Base-by-base conservation (phyloP, 2,113 vertebrate species). In the Chunga burmeisteri region DNA sequence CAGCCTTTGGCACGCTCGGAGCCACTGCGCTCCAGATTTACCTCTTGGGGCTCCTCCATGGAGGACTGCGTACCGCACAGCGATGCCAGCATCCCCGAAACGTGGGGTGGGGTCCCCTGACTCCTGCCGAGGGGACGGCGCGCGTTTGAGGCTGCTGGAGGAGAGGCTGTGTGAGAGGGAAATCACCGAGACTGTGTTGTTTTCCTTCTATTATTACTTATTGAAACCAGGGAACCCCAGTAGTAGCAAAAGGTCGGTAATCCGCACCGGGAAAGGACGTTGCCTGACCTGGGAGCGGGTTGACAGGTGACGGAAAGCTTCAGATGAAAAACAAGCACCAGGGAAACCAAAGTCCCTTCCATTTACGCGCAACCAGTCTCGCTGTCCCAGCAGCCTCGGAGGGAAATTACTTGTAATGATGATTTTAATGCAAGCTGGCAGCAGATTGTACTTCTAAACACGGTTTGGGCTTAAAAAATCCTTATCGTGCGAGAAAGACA, bases 341-440 rank as follows among this genome's bases (percentile, higher is more conserved):
- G 67, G 9, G 7, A 26, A 90, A n/a, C 34, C 77, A 13, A 78
- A 81, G 29, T 56, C 67, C 47, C 36, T 83, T 73, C 55, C 73
- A 9, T 46, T 68, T 32, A 7, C 3, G 32, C 13, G 8, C 59
- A 84, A 58, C 81, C 61, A 55, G 23, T n/a, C 68, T 53, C 9
- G 6, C 27, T 10, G 16, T 52, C 68, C 74, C 74, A 20, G 52
- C 19, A 27, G 85, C 81, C 74, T 53, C 8, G 32, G n/a, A 44
- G 56, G 61, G 30, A 21, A 92, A 81, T 58, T 47, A 42, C 44
- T 40, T 2, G 9, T 89, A 92, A 92, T 44, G 85, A 89, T 50
- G 68, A 94, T 71, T 75, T 85, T 86, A 89, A 94, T 26, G 44
- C 73, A 65, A 32, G 8, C 62, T 40, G 85, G 62, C 90, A 94